These are phyloP conservation scores for Yponomeuta cagnagella DNA, from an alignment of 2,888 invertebrate species.

Conservation along the genomic window DNA sequence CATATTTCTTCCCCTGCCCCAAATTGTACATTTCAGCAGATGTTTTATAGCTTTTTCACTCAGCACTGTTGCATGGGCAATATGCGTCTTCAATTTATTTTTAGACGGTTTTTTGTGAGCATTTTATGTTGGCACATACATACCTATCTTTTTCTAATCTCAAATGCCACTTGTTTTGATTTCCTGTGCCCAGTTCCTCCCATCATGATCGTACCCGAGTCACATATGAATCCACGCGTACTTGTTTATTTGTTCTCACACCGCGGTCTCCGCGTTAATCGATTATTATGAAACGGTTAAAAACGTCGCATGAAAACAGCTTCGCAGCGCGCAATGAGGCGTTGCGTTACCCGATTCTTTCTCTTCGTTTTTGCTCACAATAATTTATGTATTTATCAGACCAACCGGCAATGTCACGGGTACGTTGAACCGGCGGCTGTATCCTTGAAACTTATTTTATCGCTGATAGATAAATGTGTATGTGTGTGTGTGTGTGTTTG, in stretches of 20 bases:
- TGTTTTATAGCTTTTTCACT: neutral
- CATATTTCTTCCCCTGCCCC: neutral
- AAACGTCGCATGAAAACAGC: neutral
- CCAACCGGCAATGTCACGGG: constrained; percentile 59
- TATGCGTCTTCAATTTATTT: neutral
- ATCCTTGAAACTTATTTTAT: constrained; percentile 65
- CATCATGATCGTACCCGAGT: too few relatives aligned
- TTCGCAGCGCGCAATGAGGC: constrained; percentile 15
- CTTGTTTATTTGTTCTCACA: neutral
- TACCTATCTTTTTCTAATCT: neutral
- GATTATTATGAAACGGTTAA: constrained; percentile 4
- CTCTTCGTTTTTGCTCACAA: neutral
- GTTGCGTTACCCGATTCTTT: constrained; percentile 40
- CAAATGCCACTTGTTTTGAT: neutral
- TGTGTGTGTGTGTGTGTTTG: constrained; percentile 17
- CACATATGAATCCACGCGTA: too few relatives aligned
- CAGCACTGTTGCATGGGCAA: neutral
- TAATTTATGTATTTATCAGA: constrained; percentile 28
- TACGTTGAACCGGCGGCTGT: constrained; percentile 50
- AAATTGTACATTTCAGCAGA: neutral
- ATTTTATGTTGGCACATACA: neutral
- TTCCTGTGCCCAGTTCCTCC: neutral
- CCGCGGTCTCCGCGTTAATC: neutral
- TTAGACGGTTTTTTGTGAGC: neutral
- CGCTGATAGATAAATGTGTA: constrained; percentile 43